A percentile compares a stretch with the other conserved stretches of the same genome.
Evolutionary conservation across 2,797 vertebrate species (phyloP).

Genomic region (Tapirus indicus): DNA sequence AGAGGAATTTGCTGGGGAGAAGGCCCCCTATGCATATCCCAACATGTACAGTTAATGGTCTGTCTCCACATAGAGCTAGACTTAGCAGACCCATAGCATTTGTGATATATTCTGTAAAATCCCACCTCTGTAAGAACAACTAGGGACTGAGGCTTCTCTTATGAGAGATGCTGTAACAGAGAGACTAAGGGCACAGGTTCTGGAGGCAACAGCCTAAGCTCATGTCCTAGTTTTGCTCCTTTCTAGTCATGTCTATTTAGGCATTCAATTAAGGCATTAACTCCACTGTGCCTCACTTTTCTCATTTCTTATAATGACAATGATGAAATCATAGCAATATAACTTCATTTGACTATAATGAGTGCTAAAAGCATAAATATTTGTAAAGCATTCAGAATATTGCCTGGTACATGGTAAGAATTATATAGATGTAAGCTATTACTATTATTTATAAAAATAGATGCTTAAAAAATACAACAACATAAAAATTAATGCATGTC

Average conservation of each 20-base stretch:
- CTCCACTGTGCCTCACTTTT: neutral
- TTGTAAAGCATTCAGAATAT: conserved; percentile 12
- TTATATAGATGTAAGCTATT: neutral
- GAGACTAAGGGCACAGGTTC: neutral
- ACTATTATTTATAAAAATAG: neutral
- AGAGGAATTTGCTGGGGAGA: neutral
- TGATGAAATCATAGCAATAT: neutral
- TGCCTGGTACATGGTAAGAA: neutral
- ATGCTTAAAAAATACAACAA: neutral
- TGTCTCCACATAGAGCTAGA: neutral
- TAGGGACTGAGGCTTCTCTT: neutral
- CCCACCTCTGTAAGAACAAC: neutral
- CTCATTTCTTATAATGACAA: neutral
- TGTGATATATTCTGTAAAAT: neutral
- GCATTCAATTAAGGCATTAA: neutral
- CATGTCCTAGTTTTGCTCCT: neutral
- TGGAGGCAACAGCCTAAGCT: neutral
- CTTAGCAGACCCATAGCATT: neutral
- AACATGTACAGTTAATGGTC: neutral
- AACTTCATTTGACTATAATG: neutral
- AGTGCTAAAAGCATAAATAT: neutral
- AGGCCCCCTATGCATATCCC: neutral
- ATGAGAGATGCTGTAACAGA: neutral
- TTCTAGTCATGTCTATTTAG: neutral
- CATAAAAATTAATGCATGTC: neutral